Percentiles rank a stretch among this genome's conserved stretches.
These are phyloP conservation scores for Pachycephus smyrnensis DNA, from an alignment of 2,888 invertebrate species.

Conservation along the genomic window DNA sequence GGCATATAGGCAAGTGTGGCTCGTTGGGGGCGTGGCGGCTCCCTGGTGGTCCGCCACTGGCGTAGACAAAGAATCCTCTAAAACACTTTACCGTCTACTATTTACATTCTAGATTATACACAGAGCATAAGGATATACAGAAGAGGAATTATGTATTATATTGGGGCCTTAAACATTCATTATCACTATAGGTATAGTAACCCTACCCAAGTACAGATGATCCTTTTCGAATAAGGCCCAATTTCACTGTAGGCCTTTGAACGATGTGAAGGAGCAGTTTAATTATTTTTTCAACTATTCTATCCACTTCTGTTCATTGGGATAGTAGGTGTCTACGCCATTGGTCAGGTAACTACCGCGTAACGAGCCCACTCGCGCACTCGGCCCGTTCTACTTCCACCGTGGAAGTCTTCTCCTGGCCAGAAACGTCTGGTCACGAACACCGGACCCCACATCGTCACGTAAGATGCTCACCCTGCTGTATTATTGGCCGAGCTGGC, in stretches of 20 bases:
- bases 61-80: constrained; percentile 27
- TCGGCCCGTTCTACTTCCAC: constrained; percentile 30
- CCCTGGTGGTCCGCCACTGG: constrained; percentile 62
- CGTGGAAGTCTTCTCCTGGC: constrained; percentile 22
- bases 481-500: constrained; percentile 10
- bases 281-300: no score
- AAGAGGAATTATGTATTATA: not conserved
- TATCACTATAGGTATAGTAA: not conserved
- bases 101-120: not conserved
- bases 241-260: not conserved
- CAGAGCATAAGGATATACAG: not conserved
- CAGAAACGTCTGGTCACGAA: constrained; percentile 51
- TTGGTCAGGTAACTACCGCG: constrained; percentile 53
- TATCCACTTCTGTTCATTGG: no score
- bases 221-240: not conserved
- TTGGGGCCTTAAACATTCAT: not conserved
- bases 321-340: constrained; percentile 35
- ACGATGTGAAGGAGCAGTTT: not conserved
- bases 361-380: constrained; percentile 54
- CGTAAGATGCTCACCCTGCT: constrained; percentile 29
- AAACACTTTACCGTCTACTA: not conserved
- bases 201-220: not conserved
- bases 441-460: constrained; percentile 51
- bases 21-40: constrained; percentile 58
- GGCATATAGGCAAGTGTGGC: constrained; percentile 49